phyloP scores from a whole-genome alignment of 2,888 invertebrate genomes.

The Sisyra terminalis region DNA sequence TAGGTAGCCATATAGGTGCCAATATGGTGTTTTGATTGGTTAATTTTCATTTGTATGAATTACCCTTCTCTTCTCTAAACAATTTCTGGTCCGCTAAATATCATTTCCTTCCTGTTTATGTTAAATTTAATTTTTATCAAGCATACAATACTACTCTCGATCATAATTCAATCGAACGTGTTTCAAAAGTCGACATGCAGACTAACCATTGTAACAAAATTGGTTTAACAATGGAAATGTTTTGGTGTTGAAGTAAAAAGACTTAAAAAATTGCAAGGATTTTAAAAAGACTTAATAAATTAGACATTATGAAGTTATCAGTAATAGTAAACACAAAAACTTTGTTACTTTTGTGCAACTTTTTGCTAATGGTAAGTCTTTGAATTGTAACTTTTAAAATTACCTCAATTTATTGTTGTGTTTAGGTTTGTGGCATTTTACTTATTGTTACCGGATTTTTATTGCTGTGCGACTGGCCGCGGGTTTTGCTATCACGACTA shows the following conservation, averaged over 20 bases:
- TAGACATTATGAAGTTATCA: conserved; percentile 14
- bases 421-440: conserved; percentile 53
- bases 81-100: conserved; percentile 27
- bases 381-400: conserved; percentile 7
- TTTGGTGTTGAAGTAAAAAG: background rate
- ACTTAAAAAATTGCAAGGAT: background rate
- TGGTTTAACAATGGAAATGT: background rate
- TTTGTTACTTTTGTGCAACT: conserved; percentile 48
- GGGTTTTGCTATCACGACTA: conserved; percentile 54
- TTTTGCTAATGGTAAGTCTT: conserved; percentile 43
- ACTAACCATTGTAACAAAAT: no score
- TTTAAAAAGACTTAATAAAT: conserved; percentile 3
- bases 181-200: no score
- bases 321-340: conserved; percentile 40
- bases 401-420: conserved; percentile 18
- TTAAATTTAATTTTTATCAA: conserved; percentile 11
- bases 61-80: background rate
- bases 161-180: no score
- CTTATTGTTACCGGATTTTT: conserved; percentile 57
- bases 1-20: no score
- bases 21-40: no score
- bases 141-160: no score
- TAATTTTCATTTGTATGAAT: no score
- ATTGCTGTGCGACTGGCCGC: conserved; percentile 50
- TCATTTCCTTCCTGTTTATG: conserved; percentile 26